A percentile compares a stretch with the other conserved stretches of the same genome.
Evolutionary conservation across 2,113 vertebrate genomes (phyloP).

Genomic region (Phrynocephalus versicolor): DNA sequence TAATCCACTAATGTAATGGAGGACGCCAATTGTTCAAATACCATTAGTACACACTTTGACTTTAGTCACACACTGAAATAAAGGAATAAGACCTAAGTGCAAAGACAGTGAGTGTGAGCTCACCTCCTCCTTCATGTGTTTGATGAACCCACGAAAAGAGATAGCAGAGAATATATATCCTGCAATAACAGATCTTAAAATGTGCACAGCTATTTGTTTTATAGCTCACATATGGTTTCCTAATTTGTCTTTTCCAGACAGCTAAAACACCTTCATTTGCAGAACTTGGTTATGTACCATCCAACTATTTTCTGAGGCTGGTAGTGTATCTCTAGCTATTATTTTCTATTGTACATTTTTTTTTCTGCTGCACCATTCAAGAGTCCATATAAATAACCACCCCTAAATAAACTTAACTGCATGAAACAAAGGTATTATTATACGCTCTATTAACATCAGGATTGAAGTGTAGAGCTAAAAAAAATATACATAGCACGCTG

Average conservation of each 20-base stretch:
- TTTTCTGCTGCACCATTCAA: background rate
- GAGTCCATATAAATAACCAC: conserved; percentile 20
- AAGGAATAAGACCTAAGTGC: background rate
- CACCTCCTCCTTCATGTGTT: background rate
- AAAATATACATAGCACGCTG: fast-evolving
- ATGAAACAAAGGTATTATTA: background rate
- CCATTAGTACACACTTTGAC: background rate
- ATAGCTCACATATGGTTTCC: background rate
- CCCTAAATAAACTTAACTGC: conserved; percentile 14
- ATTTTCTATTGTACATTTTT: conserved; percentile 3
- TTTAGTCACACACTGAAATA: background rate
- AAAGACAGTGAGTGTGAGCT: background rate
- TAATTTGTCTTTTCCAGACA: background rate
- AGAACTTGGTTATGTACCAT: background rate
- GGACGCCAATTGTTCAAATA: background rate
- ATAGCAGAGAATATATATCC: background rate
- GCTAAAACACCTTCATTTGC: background rate
- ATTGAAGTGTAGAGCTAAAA: background rate
- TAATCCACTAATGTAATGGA: background rate
- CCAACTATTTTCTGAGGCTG: background rate
- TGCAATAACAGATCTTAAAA: background rate
- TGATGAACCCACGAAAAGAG: background rate
- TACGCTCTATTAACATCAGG: background rate
- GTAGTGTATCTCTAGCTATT: background rate
- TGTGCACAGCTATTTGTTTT: too few species aligned